Conservation (phyloP, 2,888 invertebrate genomes). For the Patella caerulea region DNA sequence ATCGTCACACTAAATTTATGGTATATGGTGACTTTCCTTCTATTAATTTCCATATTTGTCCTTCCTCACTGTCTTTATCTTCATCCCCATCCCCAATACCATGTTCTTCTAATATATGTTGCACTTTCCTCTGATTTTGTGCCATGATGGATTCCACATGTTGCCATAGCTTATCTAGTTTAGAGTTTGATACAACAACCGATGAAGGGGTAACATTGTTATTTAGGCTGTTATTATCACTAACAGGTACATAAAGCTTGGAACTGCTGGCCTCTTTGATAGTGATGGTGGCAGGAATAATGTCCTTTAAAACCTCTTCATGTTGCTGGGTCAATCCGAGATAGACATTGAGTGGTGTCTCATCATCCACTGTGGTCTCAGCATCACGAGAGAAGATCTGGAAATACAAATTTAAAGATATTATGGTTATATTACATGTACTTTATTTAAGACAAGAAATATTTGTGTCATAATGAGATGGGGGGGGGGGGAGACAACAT, state of each 20-base stretch:
- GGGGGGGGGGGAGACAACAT: no score
- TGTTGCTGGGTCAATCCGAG: neutral
- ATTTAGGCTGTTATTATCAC: constrained; percentile 6
- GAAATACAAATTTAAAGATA: constrained; percentile 21
- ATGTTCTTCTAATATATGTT: constrained; percentile 50
- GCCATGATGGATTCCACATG: constrained; percentile 54
- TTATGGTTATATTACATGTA: no score
- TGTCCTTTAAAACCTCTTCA: constrained; percentile 6
- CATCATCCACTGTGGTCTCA: constrained; percentile 36
- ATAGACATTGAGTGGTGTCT: constrained; percentile 9
- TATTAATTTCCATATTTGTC: constrained; percentile 58
- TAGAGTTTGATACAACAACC: constrained; percentile 23
- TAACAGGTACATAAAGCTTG: constrained; percentile 16
- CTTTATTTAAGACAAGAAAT: no score
- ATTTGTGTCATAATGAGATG: no score
- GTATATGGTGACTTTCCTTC: constrained; percentile 58
- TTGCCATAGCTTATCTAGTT: constrained; percentile 49
- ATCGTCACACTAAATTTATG: constrained; percentile 45
- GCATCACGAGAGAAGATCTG: constrained; percentile 60
- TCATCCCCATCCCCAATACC: constrained; percentile 57
- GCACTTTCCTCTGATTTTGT: constrained; percentile 40
- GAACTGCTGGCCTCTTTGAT: constrained; percentile 16
- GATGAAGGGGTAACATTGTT: constrained; percentile 8
- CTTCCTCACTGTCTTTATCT: constrained; percentile 58
- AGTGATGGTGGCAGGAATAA: constrained; percentile 4